Evolutionary conservation across 1,140 invertebrate species (phyloP), one percentile per base, ranked within the genome.

Genomic region (Drosophila subobscura): DNA sequence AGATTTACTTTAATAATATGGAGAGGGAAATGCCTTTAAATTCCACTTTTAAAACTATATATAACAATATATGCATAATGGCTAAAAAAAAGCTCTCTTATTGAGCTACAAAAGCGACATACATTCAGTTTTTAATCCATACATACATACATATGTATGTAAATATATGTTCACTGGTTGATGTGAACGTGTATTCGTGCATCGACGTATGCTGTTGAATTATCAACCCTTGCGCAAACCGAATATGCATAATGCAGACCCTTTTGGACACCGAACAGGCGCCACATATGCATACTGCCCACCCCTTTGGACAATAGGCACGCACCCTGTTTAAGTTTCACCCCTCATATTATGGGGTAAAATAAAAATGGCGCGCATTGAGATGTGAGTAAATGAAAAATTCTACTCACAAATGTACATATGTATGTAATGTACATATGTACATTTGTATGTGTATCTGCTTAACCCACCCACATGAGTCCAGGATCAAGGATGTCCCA

Each of bases 361-460:
- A 86, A 66, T 10, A 51, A 89, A 89, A 89, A 89, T 89, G 84
- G 84, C 85, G 84, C 63, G 67, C 71, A 59, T 72, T 81, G 47
- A 53, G 33, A 10, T 4, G 12, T 10, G 33, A 37, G 33, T 65
- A 23, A 25, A 45, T 75, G 45, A 47, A 59, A 66, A 53, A 51
- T 47, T 72, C 20, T 66, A 49, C 40, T 23, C 50, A 61, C 53
- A 59, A 22, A n/a, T 25, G 16, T 1, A 20, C 16, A 20, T 20
- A 20, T 20, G 25, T 20, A 20, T 20, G 25, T 27, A 27, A 27
- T 27, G 5, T 27, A 37, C 49, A 51, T 70, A 74, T 60, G 46
- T 47, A 46, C 60, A 65, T 49, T 65, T 65, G 44, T 49, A 47
- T 23, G 51, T 33, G 20, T 58, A 8, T 23, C 20, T 16, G 23